Evolutionary conservation across 1,140 invertebrate genomes (phyloP), one percentile per base, ranked within the genome.

Genomic region (Parasteatoda tepidariorum): DNA sequence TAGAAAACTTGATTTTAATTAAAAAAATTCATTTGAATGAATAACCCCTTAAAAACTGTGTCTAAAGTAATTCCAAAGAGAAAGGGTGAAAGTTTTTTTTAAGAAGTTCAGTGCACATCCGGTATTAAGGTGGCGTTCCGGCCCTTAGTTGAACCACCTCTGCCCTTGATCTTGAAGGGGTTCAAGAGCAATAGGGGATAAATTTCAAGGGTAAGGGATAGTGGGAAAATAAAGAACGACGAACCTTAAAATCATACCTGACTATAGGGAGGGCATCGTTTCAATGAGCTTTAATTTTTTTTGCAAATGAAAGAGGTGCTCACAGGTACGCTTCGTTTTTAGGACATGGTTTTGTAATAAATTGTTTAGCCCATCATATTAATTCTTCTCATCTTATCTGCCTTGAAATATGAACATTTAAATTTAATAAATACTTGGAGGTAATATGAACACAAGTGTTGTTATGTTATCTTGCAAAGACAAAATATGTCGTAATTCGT

Each of bases 81-180:
- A n/a, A n/a, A n/a, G n/a, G n/a, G n/a, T n/a, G n/a, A n/a, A n/a
- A n/a, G n/a, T n/a, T n/a, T n/a, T n/a, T n/a, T n/a, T n/a, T n/a
- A n/a, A n/a, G n/a, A n/a, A n/a, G n/a, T n/a, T n/a, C n/a, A n/a
- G n/a, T n/a, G n/a, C n/a, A n/a, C 38, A 68, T 79, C 76, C 76
- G 76, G 76, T 79, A 68, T n/a, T 68, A 79, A 79, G 76, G 76
- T 79, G 76, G 62, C 76, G 76, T 79, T 79, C 76, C 76, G 76
- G 64, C 66, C 38, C 18, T 48, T 13, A 48, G 18, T 48, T 18
- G 18, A 48, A 76, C 33, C 13, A 38, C 11, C 59, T 28, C 68
- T 68, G 76, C 54, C 76, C 76, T 79, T 79, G 76, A 79, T 79
- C 64, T 68, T 67, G 76, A 30, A 34, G 48, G 62, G 24, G 76